Conservation (phyloP, 2,113 vertebrate genomes). For the Myiopsitta monachus region DNA sequence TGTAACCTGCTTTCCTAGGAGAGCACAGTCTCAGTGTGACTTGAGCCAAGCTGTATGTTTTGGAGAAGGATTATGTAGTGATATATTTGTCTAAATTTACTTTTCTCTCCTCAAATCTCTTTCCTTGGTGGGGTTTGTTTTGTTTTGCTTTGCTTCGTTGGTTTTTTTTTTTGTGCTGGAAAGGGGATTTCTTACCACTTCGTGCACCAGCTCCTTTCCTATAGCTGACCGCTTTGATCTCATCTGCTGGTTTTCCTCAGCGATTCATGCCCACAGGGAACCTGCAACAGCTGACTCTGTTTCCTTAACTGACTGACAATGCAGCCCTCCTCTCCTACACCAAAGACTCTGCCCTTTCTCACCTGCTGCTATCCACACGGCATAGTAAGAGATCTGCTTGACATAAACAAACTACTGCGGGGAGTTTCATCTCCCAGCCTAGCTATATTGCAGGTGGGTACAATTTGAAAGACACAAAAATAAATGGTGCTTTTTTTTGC, state of each 20-base stretch:
- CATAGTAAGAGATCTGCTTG: neutral
- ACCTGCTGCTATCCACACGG: neutral
- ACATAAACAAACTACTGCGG: conserved; percentile 25
- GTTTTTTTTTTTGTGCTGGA: neutral
- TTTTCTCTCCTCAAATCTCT: neutral
- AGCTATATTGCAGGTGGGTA: neutral
- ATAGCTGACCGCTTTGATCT: neutral
- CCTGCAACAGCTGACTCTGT: neutral
- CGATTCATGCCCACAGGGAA: neutral
- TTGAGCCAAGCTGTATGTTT: fast-evolving
- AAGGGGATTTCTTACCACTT: neutral
- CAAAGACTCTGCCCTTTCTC: neutral
- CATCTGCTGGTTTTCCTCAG: neutral
- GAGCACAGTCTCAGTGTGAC: neutral
- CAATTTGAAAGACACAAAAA: conserved; percentile 1
- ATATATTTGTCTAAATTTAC: neutral
- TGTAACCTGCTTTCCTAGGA: neutral
- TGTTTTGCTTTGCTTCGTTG: neutral
- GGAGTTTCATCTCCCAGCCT: neutral
- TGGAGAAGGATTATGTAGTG: neutral
- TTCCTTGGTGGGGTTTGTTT: neutral
- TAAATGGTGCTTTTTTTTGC: conserved; percentile 13
- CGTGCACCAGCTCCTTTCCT: neutral
- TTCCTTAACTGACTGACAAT: neutral
- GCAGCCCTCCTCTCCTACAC: neutral